Evolutionary conservation across 2,888 invertebrate species (phyloP).

Genomic region (Macrosiphum euphorbiae): DNA sequence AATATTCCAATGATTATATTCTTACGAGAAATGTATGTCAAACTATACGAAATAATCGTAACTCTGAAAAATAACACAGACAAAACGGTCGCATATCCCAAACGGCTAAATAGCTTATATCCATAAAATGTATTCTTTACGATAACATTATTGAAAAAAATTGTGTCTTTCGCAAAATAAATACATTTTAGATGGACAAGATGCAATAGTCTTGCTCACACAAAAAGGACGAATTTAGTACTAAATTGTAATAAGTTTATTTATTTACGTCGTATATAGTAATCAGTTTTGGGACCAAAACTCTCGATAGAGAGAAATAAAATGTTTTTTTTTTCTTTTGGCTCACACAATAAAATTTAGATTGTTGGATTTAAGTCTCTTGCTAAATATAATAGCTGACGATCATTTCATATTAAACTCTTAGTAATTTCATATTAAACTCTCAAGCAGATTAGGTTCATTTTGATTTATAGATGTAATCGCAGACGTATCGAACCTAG

Average conservation of each 20-base stretch:
- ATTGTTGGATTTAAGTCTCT: no score
- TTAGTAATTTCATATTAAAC: neutral
- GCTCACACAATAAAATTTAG: neutral
- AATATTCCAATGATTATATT: neutral
- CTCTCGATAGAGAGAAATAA: neutral
- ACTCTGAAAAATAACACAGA: neutral
- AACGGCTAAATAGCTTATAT: neutral
- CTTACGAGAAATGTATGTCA: neutral
- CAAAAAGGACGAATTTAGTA: neutral
- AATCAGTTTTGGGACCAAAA: neutral
- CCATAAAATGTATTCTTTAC: neutral
- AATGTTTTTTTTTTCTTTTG: neutral
- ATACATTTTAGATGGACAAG: neutral
- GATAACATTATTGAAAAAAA: neutral
- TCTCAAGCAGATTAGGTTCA: neutral
- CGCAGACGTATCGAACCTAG: neutral
- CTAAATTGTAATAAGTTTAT: neutral
- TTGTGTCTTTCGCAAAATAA: neutral
- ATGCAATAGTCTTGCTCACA: neutral
- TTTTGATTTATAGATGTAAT: neutral
- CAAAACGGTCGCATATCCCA: neutral
- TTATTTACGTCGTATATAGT: neutral
- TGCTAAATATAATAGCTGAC: neutral
- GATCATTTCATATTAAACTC: neutral
- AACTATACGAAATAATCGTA: neutral